Evolutionary conservation across 2,888 invertebrate genomes (phyloP).

Genomic region (Lasius platythorax): DNA sequence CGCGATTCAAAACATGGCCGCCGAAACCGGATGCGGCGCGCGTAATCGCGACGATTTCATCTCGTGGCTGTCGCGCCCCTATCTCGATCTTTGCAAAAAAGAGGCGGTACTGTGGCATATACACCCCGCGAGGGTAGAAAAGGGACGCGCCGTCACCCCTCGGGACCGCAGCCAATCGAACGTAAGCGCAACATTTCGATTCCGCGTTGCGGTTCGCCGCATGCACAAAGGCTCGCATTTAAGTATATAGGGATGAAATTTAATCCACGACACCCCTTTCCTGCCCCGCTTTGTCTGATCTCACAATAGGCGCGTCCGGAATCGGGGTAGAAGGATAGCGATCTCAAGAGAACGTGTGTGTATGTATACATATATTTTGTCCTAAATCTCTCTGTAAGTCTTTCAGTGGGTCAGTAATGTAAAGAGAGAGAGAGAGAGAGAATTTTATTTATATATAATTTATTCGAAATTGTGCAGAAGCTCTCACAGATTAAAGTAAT

Average conservation of each 20-base stretch:
- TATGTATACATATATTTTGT: neutral
- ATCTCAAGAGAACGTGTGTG: neutral
- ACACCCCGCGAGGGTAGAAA: slow-evolving; percentile 28
- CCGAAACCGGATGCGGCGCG: slow-evolving; percentile 29
- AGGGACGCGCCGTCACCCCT: slow-evolving; percentile 47
- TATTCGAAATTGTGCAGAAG: neutral
- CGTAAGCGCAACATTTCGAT: slow-evolving; percentile 74
- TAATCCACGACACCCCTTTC: slow-evolving; percentile 74
- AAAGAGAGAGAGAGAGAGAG: neutral
- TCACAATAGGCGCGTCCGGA: slow-evolving; percentile 31
- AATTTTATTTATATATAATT: neutral
- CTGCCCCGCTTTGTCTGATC: slow-evolving; percentile 25
- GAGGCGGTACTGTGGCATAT: slow-evolving; percentile 41
- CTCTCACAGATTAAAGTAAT: neutral
- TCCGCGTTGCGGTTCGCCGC: slow-evolving; percentile 75
- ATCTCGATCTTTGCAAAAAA: slow-evolving; percentile 38
- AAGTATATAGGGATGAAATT: slow-evolving; percentile 78
- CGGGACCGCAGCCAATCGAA: slow-evolving; percentile 65
- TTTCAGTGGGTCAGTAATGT: neutral
- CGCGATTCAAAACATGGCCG: slow-evolving; percentile 24
- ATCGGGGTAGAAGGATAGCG: neutral
- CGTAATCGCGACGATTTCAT: slow-evolving; percentile 40
- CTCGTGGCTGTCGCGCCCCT: slow-evolving; percentile 19
- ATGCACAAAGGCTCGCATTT: slow-evolving; percentile 75
- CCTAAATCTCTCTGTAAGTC: slow-evolving; percentile 7